Percentiles rank a stretch among this genome's conserved stretches.
These are phyloP conservation scores for Sialia sialis DNA, from an alignment of 2,113 vertebrate species.

Conservation along the genomic window DNA sequence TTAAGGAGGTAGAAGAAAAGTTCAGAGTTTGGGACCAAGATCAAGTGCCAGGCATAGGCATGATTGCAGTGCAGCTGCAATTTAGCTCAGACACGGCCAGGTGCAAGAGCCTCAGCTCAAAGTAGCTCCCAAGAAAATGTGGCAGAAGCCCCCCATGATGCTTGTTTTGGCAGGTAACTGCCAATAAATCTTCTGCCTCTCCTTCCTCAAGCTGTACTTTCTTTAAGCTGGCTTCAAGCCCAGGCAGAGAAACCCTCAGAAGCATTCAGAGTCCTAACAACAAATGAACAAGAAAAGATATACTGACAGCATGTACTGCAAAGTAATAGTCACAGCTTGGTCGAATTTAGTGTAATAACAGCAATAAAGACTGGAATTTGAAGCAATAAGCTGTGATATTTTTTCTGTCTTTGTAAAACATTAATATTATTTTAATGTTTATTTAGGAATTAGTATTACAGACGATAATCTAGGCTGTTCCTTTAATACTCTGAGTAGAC, in stretches of 20 bases:
- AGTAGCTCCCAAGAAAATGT: background rate
- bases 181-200: background rate
- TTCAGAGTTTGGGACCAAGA: background rate
- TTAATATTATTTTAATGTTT: background rate
- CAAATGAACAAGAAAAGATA: background rate
- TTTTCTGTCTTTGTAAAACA: background rate
- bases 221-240: background rate
- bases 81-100: accelerated
- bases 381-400: background rate
- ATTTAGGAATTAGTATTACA: background rate
- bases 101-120: background rate
- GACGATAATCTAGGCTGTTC: background rate
- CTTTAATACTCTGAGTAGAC: background rate
- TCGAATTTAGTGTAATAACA: background rate
- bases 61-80: background rate
- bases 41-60: background rate
- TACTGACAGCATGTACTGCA: background rate
- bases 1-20: background rate
- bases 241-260: background rate
- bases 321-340: background rate
- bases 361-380: background rate
- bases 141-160: background rate
- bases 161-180: background rate
- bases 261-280: background rate
- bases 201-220: background rate